Base-by-base conservation (phyloP, 2,888 invertebrate species). In the Zonitis immaculata region DNA sequence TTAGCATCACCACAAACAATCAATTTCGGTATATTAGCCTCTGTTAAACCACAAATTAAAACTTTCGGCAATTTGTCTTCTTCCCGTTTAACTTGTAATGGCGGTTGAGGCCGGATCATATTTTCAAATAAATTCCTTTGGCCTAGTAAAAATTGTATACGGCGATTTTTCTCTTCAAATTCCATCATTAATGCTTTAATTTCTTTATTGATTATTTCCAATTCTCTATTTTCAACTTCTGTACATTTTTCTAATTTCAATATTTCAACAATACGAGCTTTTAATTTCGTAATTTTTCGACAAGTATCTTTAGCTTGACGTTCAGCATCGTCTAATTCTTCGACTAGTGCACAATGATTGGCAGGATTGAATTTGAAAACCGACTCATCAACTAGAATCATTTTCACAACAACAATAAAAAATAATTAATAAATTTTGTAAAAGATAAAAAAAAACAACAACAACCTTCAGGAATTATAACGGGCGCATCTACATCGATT, bases 101-200 rank as follows among this genome's bases (percentile, higher is more conserved):
- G 49, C 1, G 66, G 59, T 11, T 62, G 59, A n/a, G 71, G 49
- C 44, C 64, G 55, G 58, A 61, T 70, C 52, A 74, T 72, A 18
- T 72, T 68, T 54, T 76, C 73, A n/a, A 72, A 66, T 18, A 73
- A 49, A 49, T 75, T 74, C 2, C 72, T 66, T 52, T 76, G 71
- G 0, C 78, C 79, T 11, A 84, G 77, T 12, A 84, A 67, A 50
- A 76, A 74, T 68, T 84, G 82, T 32, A 86, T 76, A 42, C 76
- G 78, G 63, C 76, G 78, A 0, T 85, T 85, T 54, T 84, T 80
- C 14, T 78, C 75, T 59, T 85, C 85, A 55, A 86, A 82, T 35
- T 83, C 77, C 16, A 78, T 77, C 78, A 86, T 79, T 65, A 84
- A 85, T 3, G 78, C 75, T 47, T 82, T 79, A 0, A 86, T 72